Evolutionary conservation across 2,797 vertebrate species (phyloP).

Genomic region (Cuculus canorus): DNA sequence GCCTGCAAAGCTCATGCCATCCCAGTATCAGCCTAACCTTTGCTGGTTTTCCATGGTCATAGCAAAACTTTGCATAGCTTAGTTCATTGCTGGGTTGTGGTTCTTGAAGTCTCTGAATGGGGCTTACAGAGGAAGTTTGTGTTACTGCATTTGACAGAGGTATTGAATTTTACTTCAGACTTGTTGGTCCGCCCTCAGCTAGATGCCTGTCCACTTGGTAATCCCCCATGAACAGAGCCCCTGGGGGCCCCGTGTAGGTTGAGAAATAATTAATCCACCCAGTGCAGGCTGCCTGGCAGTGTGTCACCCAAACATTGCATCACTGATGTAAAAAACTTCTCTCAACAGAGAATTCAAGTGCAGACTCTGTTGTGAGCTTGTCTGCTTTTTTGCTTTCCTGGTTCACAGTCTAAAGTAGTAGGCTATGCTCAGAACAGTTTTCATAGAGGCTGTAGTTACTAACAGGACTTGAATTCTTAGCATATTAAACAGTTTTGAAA

Average conservation of each 20-base stretch:
- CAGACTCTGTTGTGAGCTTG: not conserved
- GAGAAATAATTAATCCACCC: not conserved
- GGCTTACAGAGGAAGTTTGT: not conserved
- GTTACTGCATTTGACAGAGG: not conserved
- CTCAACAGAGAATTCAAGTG: not conserved
- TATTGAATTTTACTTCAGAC: not conserved
- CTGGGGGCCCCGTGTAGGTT: rapidly evolving
- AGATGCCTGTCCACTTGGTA: not conserved
- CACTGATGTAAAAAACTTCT: not conserved
- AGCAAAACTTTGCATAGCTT: not conserved
- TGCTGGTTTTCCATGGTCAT: not conserved
- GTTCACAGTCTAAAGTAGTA: not conserved
- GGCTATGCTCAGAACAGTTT: not conserved
- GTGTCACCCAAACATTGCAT: not conserved
- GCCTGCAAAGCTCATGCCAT: not conserved
- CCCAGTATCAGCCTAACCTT: not conserved
- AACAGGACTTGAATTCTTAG: not conserved
- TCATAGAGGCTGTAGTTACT: not conserved
- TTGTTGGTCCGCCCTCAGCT: not conserved
- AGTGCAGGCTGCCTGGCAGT: not conserved
- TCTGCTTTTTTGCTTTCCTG: not conserved
- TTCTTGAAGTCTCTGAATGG: not conserved
- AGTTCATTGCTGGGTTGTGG: not conserved
- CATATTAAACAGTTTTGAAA: not conserved
- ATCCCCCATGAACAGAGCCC: not conserved